Evolutionary conservation across 2,113 vertebrate species (phyloP), one percentile per base, ranked within the genome.

Genomic region (Monarcha castaneiventris): DNA sequence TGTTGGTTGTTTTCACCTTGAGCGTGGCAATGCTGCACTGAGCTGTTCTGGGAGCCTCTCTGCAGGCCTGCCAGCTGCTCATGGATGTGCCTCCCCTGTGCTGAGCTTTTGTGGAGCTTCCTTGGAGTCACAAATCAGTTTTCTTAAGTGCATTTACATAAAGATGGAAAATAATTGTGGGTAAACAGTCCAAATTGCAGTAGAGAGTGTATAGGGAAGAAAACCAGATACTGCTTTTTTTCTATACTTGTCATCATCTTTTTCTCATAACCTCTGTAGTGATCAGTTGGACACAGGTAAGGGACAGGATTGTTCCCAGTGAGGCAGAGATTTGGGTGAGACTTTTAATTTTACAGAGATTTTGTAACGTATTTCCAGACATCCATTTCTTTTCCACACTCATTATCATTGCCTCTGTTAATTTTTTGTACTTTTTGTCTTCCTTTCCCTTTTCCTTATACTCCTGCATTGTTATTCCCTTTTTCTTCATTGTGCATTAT

Each of bases 221-320:
- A 80, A 73, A 73, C 4, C 10, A 61, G 35, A 11, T 23, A 27
- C 18, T 21, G 4, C 4, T 48, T 69, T 59, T 59, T 66, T 30
- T 23, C 22, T 19, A 0, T 29, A 13, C 10, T 46, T 0, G 0
- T 75, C 8, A 25, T 72, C 3, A 9, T 78, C 25, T 56, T 54
- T 82, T 62, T 61, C 29, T 84, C 11, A 8, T 69, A 44, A 16
- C 8, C 4, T 74, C 43, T 84, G 16, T 44, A 30, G 17, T 23
- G 18, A 19, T 73, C 16, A 5, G 26, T 19, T 49, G 43, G 41
- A 5, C 21, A 2, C 23, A 14, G 27, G 14, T 39, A 49, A 67
- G 67, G 51, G 51, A 30, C 20, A 59, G 59, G 37, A 44, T 46
- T 0, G 0, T 46, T 49, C 32, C 26, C 16, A 19, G 11, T 13